These are phyloP conservation scores for Cecropterus lyciades DNA, from an alignment of 1,140 invertebrate genomes.

Conservation along the genomic window DNA sequence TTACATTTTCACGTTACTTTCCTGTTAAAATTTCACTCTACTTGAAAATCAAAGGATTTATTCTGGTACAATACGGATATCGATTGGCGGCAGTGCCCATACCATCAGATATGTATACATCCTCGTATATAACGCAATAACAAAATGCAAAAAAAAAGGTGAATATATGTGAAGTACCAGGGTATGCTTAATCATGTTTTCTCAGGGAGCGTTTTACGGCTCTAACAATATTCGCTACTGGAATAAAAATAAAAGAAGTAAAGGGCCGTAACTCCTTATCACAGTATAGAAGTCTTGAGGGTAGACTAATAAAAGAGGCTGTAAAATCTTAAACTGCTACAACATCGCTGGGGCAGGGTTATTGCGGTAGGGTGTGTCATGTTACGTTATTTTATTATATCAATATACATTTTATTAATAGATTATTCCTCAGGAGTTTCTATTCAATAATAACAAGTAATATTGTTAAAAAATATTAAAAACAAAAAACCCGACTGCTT, in stretches of 20 bases:
- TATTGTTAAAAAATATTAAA: too few species aligned
- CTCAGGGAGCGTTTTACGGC: conserved; percentile 7
- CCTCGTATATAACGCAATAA: not conserved
- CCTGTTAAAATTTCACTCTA: too few species aligned
- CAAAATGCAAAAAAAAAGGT: not conserved
- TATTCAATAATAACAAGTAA: too few species aligned
- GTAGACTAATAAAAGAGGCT: conserved; percentile 26
- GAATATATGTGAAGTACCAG: not conserved
- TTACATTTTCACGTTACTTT: too few species aligned
- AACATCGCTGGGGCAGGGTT: conserved; percentile 22
- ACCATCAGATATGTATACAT: too few species aligned
- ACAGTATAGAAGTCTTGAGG: conserved; percentile 27
- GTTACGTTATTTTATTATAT: not conserved
- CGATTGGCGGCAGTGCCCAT: too few species aligned
- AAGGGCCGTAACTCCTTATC: conserved; percentile 25
- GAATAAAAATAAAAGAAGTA: conserved; percentile 29
- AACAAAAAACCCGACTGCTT: too few species aligned
- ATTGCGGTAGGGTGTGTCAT: conserved; percentile 14
- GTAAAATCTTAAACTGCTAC: conserved; percentile 32
- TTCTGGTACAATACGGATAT: too few species aligned
- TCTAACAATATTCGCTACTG: conserved; percentile 15
- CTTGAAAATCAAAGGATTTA: too few species aligned
- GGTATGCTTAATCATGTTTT: conserved; percentile 5
- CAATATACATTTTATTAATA: not conserved
- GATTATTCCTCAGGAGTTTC: too few species aligned